phyloP scores from a whole-genome alignment of 2,113 vertebrate genomes.

The Macrotis lagotis region DNA sequence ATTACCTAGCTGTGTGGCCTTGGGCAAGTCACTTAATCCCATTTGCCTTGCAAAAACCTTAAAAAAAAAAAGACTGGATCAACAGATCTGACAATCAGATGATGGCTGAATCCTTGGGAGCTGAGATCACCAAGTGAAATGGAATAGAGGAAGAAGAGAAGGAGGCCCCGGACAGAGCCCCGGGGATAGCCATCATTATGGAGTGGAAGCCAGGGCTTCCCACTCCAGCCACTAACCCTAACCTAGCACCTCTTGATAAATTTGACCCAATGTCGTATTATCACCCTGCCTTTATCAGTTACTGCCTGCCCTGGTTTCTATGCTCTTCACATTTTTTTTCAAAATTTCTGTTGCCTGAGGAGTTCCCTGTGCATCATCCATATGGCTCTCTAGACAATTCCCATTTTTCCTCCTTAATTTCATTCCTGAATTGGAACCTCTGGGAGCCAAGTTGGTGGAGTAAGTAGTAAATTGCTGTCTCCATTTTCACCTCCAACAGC shows the following conservation, averaged over 20 bases:
- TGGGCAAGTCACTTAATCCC: too few relatives aligned
- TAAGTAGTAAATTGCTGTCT: too few relatives aligned
- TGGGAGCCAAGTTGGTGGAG: too few relatives aligned
- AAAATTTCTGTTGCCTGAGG: not conserved
- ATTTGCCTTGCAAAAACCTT: too few relatives aligned
- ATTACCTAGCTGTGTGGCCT: too few relatives aligned
- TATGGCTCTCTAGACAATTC: not conserved
- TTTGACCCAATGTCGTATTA: not conserved
- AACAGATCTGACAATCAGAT: not conserved
- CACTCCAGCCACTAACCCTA: not conserved
- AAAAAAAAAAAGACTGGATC: too few relatives aligned
- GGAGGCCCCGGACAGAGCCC: not conserved
- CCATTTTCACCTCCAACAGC: too few relatives aligned
- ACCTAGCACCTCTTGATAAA: not conserved
- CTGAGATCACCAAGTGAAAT: not conserved
- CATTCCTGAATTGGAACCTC: too few relatives aligned
- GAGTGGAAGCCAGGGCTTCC: not conserved
- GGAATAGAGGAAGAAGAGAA: not conserved
- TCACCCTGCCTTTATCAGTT: not conserved
- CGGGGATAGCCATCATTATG: too few relatives aligned
- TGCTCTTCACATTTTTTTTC: not conserved
- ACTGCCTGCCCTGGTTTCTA: not conserved
- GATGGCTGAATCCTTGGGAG: not conserved
- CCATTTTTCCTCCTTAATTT: not conserved
- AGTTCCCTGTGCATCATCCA: not conserved